Conservation (phyloP, 2,888 invertebrate genomes). For the Esperia sulphurella region DNA sequence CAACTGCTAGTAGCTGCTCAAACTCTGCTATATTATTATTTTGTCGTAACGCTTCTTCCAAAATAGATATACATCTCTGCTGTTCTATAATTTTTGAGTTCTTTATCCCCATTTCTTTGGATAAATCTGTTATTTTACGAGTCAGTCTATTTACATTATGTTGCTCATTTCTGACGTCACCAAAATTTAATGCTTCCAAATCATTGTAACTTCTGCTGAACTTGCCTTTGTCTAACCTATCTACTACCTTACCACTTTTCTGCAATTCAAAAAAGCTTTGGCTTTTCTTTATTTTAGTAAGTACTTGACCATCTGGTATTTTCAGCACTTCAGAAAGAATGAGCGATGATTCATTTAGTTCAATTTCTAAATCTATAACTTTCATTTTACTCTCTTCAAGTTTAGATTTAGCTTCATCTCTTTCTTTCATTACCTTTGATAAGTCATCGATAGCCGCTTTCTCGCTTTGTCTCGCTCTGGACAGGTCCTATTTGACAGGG, state of each 20-base stretch:
- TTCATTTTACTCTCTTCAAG: constrained; percentile 66
- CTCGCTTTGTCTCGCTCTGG: constrained; percentile 60
- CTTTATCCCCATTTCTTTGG: constrained; percentile 69
- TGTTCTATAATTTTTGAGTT: constrained; percentile 77
- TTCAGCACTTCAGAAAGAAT: constrained; percentile 71
- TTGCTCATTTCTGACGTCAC: constrained; percentile 34
- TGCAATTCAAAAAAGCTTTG: constrained; percentile 71
- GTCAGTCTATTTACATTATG: constrained; percentile 53
- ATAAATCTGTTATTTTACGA: constrained; percentile 61
- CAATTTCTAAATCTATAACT: constrained; percentile 73
- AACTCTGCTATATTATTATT: constrained; percentile 79
- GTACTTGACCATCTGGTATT: constrained; percentile 61
- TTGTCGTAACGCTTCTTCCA: constrained; percentile 76
- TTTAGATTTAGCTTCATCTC: constrained; percentile 53
- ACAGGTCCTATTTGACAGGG: constrained; percentile 60
- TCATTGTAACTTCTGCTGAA: constrained; percentile 67
- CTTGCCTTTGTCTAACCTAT: constrained; percentile 76
- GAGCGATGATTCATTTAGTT: constrained; percentile 74
- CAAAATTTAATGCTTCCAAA: constrained; percentile 45
- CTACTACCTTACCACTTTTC: constrained; percentile 80
- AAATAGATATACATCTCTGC: constrained; percentile 72
- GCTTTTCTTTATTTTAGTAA: constrained; percentile 57
- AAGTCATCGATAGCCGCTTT: constrained; percentile 58
- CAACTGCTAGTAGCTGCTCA: constrained; percentile 76
- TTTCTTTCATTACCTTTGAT: constrained; percentile 49